Evolutionary conservation across 1,140 invertebrate species (phyloP).

Genomic region (Teleogryllus occipitalis): DNA sequence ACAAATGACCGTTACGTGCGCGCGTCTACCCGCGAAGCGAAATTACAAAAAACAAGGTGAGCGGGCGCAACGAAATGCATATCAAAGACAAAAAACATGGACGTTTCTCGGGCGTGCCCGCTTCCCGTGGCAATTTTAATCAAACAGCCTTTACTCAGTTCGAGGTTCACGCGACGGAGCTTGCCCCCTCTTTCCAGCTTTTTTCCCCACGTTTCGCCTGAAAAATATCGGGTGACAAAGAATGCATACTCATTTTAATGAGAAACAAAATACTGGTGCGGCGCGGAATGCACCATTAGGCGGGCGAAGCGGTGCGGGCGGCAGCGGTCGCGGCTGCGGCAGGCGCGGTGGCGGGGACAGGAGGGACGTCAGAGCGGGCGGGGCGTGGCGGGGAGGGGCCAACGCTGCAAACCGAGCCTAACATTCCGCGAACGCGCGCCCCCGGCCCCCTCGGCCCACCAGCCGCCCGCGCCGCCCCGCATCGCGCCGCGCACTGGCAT

Average conservation of each 20-base stretch:
- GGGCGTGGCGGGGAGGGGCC: too few relatives aligned
- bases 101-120: too few relatives aligned
- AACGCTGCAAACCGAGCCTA: background rate
- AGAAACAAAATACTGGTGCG: background rate
- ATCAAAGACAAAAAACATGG: background rate
- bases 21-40: background rate
- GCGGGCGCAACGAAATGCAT: background rate
- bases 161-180: background rate
- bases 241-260: background rate
- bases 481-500: too few relatives aligned
- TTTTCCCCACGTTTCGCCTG: background rate
- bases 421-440: background rate
- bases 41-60: background rate
- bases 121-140: background rate
- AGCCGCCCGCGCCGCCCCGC: too few relatives aligned
- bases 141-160: background rate
- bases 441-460: too few relatives aligned
- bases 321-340: too few relatives aligned
- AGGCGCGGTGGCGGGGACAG: too few relatives aligned
- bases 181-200: background rate
- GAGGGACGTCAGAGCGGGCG: too few relatives aligned
- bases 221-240: constrained; percentile 1
- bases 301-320: background rate
- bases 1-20: background rate
- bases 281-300: background rate